Evolutionary conservation across 2,113 vertebrate genomes (phyloP).

Genomic region (Edolisoma coerulescens): DNA sequence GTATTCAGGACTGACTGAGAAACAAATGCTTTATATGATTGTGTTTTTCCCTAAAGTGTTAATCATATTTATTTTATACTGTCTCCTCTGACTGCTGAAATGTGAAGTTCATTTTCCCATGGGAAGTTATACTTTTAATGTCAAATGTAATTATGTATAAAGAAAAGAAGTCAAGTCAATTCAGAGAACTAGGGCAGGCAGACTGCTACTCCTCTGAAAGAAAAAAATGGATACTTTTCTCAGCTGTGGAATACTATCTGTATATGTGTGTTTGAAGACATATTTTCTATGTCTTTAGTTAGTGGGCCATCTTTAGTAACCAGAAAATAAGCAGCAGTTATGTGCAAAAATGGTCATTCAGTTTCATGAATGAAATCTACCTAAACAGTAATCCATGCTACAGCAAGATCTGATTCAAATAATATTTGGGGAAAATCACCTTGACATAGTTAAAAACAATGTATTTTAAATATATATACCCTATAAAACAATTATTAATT

Average conservation of each 20-base stretch:
- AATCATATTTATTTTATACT: constrained; percentile 17
- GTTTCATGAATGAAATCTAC: not conserved
- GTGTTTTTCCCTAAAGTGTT: not conserved
- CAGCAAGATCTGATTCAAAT: not conserved
- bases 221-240: not conserved
- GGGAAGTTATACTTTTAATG: constrained; percentile 14
- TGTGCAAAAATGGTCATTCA: not conserved
- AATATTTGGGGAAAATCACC: not conserved
- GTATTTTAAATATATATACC: not conserved
- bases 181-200: not conserved
- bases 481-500: not conserved
- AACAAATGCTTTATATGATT: not conserved
- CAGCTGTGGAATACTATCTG: not conserved
- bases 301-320: not conserved
- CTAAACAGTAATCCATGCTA: not conserved
- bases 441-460: not conserved
- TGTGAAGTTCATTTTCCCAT: constrained; percentile 10
- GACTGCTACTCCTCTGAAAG: not conserved
- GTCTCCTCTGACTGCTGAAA: not conserved
- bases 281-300: not conserved
- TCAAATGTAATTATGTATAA: constrained; percentile 33
- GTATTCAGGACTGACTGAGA: not conserved
- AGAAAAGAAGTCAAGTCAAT: constrained; percentile 11
- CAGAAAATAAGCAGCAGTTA: not conserved
- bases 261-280: not conserved